Evolutionary conservation across 2,113 vertebrate species (phyloP).

Genomic region (Tretioscincus oriximinensis): DNA sequence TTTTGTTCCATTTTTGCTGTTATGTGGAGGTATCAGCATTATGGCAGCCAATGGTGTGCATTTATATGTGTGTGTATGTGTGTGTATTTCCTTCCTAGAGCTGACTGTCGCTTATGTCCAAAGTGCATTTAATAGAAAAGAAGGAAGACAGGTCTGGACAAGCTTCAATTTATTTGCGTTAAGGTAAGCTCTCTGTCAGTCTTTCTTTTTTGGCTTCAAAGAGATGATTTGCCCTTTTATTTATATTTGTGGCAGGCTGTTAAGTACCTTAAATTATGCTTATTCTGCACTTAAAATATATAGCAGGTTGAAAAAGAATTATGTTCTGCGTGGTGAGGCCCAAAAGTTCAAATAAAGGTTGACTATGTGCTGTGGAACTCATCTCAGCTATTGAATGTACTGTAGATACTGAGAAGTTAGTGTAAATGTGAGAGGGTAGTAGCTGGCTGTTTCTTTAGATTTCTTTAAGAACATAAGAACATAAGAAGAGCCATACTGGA

Average conservation of each 20-base stretch:
- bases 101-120: conserved; percentile 44
- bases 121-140: conserved; percentile 38
- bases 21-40: neutral
- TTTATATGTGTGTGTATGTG: neutral
- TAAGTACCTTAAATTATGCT: conserved; percentile 35
- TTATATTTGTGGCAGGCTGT: conserved; percentile 38
- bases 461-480: conserved; percentile 53
- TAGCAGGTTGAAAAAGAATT: conserved; percentile 47
- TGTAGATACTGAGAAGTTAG: conserved; percentile 54
- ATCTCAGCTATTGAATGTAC: conserved; percentile 60
- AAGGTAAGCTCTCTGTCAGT: conserved; percentile 41
- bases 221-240: conserved; percentile 43
- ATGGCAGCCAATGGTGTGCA: neutral
- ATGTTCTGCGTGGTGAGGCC: conserved; percentile 38
- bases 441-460: conserved; percentile 54
- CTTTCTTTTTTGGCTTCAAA: conserved; percentile 44
- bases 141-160: conserved; percentile 33
- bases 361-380: conserved; percentile 47
- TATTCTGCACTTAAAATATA: conserved; percentile 32
- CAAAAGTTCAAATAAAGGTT: conserved; percentile 53
- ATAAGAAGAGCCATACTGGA: too few relatives aligned
- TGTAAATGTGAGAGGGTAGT: conserved; percentile 55
- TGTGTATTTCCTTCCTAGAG: conserved; percentile 43
- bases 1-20: conserved; percentile 1
- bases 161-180: conserved; percentile 22